These are phyloP conservation scores for Eupithecia dodoneata DNA, from an alignment of 2,888 invertebrate genomes.

Conservation along the genomic window DNA sequence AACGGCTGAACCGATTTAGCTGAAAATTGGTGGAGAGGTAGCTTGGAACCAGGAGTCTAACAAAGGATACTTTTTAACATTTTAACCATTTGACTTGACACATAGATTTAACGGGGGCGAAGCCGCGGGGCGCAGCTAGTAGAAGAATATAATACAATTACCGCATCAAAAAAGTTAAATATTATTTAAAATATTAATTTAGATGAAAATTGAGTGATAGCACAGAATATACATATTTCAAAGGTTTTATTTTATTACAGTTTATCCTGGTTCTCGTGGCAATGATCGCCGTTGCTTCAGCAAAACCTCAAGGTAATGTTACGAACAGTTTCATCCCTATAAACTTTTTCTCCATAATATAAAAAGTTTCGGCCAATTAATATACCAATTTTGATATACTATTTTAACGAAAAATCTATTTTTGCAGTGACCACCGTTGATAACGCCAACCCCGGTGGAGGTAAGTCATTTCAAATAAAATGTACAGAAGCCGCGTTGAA, in stretches of 20 bases:
- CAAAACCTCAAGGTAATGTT: conserved; percentile 54
- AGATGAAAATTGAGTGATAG: not conserved
- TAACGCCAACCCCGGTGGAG: conserved; percentile 13
- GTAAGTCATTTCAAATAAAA: conserved; percentile 2
- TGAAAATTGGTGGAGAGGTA: too few relatives aligned
- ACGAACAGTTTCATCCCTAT: not conserved
- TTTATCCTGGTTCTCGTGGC: conserved; percentile 59
- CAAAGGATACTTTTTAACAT: too few relatives aligned
- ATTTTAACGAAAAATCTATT: not conserved
- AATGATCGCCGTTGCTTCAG: conserved; percentile 56
- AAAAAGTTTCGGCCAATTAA: too few relatives aligned
- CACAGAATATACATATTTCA: not conserved
- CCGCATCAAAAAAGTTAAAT: too few relatives aligned
- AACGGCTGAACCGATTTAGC: too few relatives aligned
- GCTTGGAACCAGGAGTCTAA: too few relatives aligned
- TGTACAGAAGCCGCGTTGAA: too few relatives aligned
- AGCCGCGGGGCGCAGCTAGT: too few relatives aligned
- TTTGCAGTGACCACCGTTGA: conserved; percentile 31
- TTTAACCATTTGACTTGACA: too few relatives aligned
- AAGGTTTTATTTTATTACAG: conserved; percentile 49
- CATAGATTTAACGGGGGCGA: too few relatives aligned
- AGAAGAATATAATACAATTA: too few relatives aligned
- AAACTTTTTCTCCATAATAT: too few relatives aligned
- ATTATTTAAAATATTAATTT: not conserved
- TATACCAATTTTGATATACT: not conserved